Evolutionary conservation across 2,888 invertebrate genomes (phyloP).

Genomic region (Eupithecia subfuscata): DNA sequence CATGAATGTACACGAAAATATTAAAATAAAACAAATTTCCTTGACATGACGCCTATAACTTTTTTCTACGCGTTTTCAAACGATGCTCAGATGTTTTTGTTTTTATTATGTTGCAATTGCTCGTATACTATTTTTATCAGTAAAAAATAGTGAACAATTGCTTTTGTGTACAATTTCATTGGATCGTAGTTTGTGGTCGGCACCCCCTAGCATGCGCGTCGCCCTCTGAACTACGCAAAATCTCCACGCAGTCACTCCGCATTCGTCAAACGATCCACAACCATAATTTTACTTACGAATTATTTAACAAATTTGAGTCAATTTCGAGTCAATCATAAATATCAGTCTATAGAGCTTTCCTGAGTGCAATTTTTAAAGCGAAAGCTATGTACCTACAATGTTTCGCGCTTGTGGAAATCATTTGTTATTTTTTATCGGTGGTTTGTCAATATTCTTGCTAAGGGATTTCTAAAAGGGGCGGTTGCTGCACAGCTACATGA

Average conservation of each 20-base stretch:
- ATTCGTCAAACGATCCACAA: slow-evolving; percentile 69
- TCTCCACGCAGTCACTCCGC: slow-evolving; percentile 74
- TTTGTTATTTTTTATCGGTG: slow-evolving; percentile 59
- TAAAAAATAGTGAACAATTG: slow-evolving; percentile 27
- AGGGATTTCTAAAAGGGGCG: slow-evolving; percentile 56
- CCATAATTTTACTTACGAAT: slow-evolving; percentile 40
- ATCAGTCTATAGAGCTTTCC: background rate
- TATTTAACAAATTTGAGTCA: background rate
- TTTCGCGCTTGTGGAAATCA: slow-evolving; percentile 50
- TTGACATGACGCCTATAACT: background rate
- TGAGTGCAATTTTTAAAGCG: slow-evolving; percentile 11
- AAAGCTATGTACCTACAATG: slow-evolving; percentile 15
- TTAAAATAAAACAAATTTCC: background rate
- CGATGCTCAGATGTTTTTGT: slow-evolving; percentile 1
- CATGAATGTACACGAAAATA: background rate
- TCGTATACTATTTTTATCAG: background rate
- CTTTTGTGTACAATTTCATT: slow-evolving; percentile 58
- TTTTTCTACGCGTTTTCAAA: background rate
- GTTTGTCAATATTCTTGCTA: slow-evolving; percentile 36
- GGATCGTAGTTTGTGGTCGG: slow-evolving; percentile 57
- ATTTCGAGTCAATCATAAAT: slow-evolving; percentile 12
- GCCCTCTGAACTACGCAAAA: slow-evolving; percentile 65
- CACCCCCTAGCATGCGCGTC: slow-evolving; percentile 75
- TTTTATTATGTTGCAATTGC: background rate
- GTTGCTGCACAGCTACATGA: slow-evolving; percentile 64